phyloP scores from a whole-genome alignment of 1,140 invertebrate species.

The Brachionus plicatilis region DNA sequence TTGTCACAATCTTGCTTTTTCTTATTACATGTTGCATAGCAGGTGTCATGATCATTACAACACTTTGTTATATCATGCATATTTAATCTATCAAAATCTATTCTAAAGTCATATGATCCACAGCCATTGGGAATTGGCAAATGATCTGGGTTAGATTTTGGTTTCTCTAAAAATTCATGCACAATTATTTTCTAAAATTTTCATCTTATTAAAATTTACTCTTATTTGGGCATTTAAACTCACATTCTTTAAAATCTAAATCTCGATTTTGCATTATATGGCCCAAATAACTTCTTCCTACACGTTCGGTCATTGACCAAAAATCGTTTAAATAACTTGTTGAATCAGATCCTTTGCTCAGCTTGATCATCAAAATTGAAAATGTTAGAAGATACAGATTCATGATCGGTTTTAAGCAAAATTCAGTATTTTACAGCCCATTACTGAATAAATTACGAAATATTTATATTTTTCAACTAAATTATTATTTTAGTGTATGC shows the following conservation, averaged over 20 bases:
- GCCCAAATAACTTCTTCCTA: neutral
- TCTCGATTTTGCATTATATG: neutral
- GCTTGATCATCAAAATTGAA: neutral
- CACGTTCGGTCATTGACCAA: neutral
- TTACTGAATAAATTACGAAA: too few species aligned
- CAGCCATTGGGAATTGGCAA: neutral
- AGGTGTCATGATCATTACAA: constrained; percentile 19
- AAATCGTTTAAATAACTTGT: neutral
- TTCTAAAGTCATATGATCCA: constrained; percentile 14
- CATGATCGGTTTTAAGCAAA: neutral
- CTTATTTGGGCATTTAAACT: neutral
- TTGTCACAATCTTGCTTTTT: constrained; percentile 3
- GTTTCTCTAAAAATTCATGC: neutral
- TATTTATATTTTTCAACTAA: too few species aligned
- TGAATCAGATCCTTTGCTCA: neutral
- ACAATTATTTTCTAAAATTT: neutral
- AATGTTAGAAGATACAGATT: neutral
- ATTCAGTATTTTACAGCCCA: too few species aligned
- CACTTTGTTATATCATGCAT: constrained; percentile 23
- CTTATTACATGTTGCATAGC: constrained; percentile 34
- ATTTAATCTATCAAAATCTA: constrained; percentile 33
- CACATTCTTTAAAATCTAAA: neutral
- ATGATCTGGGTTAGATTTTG: neutral
- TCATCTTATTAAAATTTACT: neutral
- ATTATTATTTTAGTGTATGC: too few species aligned